phyloP scores from a whole-genome alignment of 2,797 vertebrate species.

The Rallus crepitans region DNA sequence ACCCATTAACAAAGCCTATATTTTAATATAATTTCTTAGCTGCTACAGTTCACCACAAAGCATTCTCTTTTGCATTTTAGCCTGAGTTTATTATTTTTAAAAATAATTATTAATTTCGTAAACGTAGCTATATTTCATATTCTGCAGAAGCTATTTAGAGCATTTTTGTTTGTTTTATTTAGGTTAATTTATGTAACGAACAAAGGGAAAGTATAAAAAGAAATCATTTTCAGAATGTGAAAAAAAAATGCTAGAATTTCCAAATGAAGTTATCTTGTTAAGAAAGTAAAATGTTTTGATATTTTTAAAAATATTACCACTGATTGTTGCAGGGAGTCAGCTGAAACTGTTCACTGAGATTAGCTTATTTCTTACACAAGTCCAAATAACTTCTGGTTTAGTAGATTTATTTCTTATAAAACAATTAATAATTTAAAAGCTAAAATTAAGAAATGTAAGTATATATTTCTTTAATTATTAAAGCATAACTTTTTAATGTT shows the following conservation, averaged over 20 bases:
- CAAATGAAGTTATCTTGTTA: neutral
- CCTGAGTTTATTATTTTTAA: neutral
- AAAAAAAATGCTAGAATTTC: neutral
- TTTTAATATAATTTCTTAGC: neutral
- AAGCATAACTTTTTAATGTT: neutral
- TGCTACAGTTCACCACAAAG: neutral
- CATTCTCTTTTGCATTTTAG: neutral
- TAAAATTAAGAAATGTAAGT: neutral
- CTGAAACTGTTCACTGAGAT: neutral
- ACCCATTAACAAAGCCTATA: neutral
- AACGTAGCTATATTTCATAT: neutral
- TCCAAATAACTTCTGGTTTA: neutral
- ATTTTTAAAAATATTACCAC: neutral
- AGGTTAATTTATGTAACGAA: neutral
- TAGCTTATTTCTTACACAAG: neutral
- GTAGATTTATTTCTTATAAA: neutral
- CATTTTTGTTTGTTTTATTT: neutral
- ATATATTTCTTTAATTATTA: neutral
- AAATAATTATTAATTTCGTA: neutral
- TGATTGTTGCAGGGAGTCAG: neutral
- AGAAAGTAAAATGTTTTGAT: neutral
- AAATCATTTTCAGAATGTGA: fast-evolving
- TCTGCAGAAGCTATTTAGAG: neutral
- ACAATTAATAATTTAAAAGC: neutral
- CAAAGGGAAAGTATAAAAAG: neutral